These are phyloP conservation scores for Lypha dubia DNA, from an alignment of 2,888 invertebrate genomes.

Conservation along the genomic window DNA sequence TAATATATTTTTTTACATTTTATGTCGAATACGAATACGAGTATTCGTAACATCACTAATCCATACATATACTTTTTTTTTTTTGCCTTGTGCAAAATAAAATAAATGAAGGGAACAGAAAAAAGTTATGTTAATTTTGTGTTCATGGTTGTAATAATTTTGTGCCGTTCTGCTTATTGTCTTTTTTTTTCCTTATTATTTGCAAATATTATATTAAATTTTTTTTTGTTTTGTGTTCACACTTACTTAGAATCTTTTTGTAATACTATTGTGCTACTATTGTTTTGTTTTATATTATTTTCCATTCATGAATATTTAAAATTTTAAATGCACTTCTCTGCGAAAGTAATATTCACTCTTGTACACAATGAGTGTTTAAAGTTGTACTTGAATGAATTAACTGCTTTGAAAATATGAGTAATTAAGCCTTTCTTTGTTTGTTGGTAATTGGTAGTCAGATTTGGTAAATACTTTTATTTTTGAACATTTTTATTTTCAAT, in stretches of 20 bases:
- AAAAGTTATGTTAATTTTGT: conserved; percentile 51
- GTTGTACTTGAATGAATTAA: conserved; percentile 45
- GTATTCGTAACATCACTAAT: no score
- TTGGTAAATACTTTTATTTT: neutral
- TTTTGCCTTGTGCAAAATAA: conserved; percentile 9
- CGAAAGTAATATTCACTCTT: conserved; percentile 10
- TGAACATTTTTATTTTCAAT: neutral
- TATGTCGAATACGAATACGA: no score
- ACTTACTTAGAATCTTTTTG: conserved; percentile 26
- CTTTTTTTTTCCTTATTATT: conserved; percentile 31
- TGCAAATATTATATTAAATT: conserved; percentile 1
- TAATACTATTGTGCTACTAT: conserved; percentile 26
- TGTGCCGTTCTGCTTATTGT: conserved; percentile 34
- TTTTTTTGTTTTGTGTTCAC: conserved; percentile 37
- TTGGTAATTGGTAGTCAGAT: conserved; percentile 36
- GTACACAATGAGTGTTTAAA: conserved; percentile 33
- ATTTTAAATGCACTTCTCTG: conserved; percentile 23
- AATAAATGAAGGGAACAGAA: conserved; percentile 28
- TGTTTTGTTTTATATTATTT: neutral
- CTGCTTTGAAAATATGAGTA: neutral
- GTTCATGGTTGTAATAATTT: conserved; percentile 54
- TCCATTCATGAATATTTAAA: conserved; percentile 44
- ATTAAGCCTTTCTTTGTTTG: conserved; percentile 2
- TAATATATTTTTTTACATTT: no score
- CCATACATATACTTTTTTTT: no score